Evolutionary conservation across 1,140 invertebrate species (phyloP), one percentile per base, ranked within the genome.

Genomic region (Rhizoglyphus robini): DNA sequence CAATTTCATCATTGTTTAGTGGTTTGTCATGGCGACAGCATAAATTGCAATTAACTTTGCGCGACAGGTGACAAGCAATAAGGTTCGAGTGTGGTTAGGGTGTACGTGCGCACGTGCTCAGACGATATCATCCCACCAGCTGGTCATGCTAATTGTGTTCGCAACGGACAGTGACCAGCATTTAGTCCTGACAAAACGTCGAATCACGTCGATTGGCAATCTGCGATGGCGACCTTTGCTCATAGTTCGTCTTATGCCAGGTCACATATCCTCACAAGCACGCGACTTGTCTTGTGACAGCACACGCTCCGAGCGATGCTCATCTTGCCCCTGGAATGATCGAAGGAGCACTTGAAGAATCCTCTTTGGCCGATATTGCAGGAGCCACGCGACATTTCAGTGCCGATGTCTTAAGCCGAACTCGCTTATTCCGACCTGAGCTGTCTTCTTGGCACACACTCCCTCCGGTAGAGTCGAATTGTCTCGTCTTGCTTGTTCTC

Each of bases 11-110:
- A n/a, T n/a, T n/a, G n/a, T n/a, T n/a, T n/a, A n/a, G n/a, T n/a
- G n/a, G n/a, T n/a, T n/a, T n/a, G n/a, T n/a, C n/a, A n/a, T n/a
- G n/a, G n/a, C n/a, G n/a, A n/a, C n/a, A n/a, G n/a, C n/a, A n/a
- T n/a, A n/a, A n/a, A 41, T 41, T 41, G 36, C 36, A 5, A 54
- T 20, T 20, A 54, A 54, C 51, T 8, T 27, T 25, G 31, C 51
- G 23, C 20, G 51, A 54, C 51, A 54, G 51, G 51, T 54, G 51
- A 54, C 51, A 54, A 23, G 31, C 31, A 54, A 23, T 27, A 54
- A 20, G 8, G 23, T 8, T 5, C 15, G 41, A 46, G 15, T 46
- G 41, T 46, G 41, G 41, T n/a, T n/a, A 54, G 8, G 8, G 51
- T 27, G 20, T 54, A 54, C 8, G 8, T 20, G 51, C 23, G 31